phyloP scores from a whole-genome alignment of 2,797 vertebrate genomes.

The Momotus momota region DNA sequence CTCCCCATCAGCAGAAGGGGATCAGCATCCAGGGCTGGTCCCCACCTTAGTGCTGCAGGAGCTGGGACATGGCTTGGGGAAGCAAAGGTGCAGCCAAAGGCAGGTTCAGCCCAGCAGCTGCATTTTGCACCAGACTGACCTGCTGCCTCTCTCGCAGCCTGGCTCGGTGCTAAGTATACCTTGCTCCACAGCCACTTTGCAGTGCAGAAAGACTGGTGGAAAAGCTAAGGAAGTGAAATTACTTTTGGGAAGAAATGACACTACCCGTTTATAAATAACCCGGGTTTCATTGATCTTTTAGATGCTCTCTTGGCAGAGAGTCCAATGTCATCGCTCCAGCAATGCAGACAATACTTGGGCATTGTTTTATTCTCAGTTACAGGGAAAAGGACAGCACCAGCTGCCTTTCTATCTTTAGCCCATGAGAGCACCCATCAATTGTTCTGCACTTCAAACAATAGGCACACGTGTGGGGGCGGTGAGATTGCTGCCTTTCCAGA shows the following conservation, averaged over 20 bases:
- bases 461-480: slow-evolving; percentile 27
- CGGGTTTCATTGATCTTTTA: slow-evolving; percentile 64
- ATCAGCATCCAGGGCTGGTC: neutral
- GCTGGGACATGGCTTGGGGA: neutral
- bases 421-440: slow-evolving; percentile 85
- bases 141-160: neutral
- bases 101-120: neutral
- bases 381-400: slow-evolving; percentile 88
- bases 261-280: slow-evolving; percentile 66
- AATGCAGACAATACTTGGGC: slow-evolving; percentile 87
- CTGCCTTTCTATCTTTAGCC: slow-evolving; percentile 93
- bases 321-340: slow-evolving; percentile 80
- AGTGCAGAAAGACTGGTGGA: neutral
- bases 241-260: slow-evolving; percentile 72
- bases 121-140: fast-evolving
- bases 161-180: neutral
- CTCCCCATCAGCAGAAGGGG: fast-evolving
- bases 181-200: neutral
- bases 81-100: neutral
- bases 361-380: slow-evolving; percentile 82
- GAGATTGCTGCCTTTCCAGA: slow-evolving; percentile 22
- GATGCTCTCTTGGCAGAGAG: slow-evolving; percentile 73
- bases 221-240: slow-evolving; percentile 65
- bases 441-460: slow-evolving; percentile 89
- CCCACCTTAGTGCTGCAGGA: neutral